phyloP scores from a whole-genome alignment of 2,888 invertebrate species.

The Cryptophagus acutangulus region DNA sequence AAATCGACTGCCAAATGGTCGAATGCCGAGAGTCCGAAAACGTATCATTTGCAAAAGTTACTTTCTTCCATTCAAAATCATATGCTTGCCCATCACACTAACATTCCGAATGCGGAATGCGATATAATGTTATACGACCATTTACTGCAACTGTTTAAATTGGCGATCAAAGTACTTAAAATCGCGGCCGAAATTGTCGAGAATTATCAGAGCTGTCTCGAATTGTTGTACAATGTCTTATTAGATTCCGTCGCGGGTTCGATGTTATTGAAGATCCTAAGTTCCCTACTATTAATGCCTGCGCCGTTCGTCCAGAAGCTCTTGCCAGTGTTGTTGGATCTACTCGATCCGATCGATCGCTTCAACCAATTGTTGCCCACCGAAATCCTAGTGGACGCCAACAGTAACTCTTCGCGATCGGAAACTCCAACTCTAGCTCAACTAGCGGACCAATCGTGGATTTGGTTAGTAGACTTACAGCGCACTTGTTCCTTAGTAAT shows the following conservation, averaged over 20 bases:
- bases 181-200: constrained; percentile 43
- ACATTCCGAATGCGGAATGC: constrained; percentile 15
- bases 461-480: constrained; percentile 59
- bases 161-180: constrained; percentile 39
- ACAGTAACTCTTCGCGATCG: constrained; percentile 37
- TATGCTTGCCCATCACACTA: constrained; percentile 52
- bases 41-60: constrained; percentile 50
- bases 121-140: constrained; percentile 33
- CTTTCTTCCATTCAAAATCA: constrained; percentile 58
- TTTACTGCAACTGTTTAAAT: constrained; percentile 38
- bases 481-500: constrained; percentile 56
- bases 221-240: constrained; percentile 49
- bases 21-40: constrained; percentile 35
- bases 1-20: constrained; percentile 37
- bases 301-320: constrained; percentile 37
- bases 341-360: constrained; percentile 45
- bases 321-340: constrained; percentile 42
- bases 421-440: constrained; percentile 51
- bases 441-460: constrained; percentile 49
- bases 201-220: constrained; percentile 40
- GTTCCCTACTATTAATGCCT: constrained; percentile 54
- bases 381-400: constrained; percentile 40
- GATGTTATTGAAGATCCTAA: constrained; percentile 55
- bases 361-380: constrained; percentile 46
- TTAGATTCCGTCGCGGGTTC: constrained; percentile 55